Conservation (phyloP, 2,888 invertebrate species). For the Oscheius onirici region DNA sequence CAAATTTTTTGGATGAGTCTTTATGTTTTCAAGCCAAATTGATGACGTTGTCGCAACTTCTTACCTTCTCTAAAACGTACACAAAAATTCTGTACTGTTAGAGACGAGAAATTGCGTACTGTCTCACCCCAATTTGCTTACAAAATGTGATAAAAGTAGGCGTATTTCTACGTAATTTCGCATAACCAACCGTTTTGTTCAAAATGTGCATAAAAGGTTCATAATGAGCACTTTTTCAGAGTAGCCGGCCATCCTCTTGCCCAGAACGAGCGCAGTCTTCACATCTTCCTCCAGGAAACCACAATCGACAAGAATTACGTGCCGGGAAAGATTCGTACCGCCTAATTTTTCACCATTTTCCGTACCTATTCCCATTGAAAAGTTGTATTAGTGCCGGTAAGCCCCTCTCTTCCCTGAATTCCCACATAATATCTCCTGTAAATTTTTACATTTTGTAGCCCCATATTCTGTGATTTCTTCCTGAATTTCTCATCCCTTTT, state of each 20-base stretch:
- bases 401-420: neutral
- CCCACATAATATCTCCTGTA: neutral
- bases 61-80: too few relatives aligned
- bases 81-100: too few relatives aligned
- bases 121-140: too few relatives aligned
- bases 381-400: neutral
- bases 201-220: too few relatives aligned
- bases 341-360: constrained; percentile 34
- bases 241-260: constrained; percentile 98
- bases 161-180: too few relatives aligned
- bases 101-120: too few relatives aligned
- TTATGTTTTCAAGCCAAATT: too few relatives aligned
- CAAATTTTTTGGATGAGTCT: too few relatives aligned
- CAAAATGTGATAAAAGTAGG: too few relatives aligned
- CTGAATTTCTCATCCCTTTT: neutral
- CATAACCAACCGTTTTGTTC: too few relatives aligned
- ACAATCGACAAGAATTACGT: constrained; percentile 99
- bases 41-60: too few relatives aligned
- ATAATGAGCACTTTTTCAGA: too few relatives aligned
- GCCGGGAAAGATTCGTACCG: constrained; percentile 77
- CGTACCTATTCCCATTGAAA: neutral
- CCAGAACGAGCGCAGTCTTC: constrained; percentile 97
- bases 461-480: constrained; percentile 1
- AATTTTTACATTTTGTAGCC: neutral
- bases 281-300: constrained; percentile 98